These are phyloP conservation scores for Rhodeus uyekii DNA, from an alignment of 2,797 vertebrate species.

Conservation along the genomic window DNA sequence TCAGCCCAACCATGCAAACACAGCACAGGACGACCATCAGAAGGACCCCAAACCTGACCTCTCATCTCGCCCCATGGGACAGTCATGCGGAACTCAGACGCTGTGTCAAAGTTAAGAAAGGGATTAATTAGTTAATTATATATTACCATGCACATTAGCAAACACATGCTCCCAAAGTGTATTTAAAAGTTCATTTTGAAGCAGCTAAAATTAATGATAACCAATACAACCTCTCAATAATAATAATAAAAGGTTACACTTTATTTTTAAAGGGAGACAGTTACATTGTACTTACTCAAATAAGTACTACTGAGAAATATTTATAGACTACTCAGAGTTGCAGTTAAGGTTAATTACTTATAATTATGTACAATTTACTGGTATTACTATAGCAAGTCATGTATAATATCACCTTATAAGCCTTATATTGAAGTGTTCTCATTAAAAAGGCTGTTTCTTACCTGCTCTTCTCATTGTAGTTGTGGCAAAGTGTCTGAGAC, in stretches of 20 bases:
- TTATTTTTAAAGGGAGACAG: too few species aligned
- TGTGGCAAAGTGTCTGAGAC: conserved; percentile 65
- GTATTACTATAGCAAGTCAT: too few species aligned
- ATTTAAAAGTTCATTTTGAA: background rate
- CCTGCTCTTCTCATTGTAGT: conserved; percentile 67
- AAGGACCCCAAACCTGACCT: conserved; percentile 78
- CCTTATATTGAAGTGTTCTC: too few species aligned
- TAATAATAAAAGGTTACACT: too few species aligned
- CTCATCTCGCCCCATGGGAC: conserved; percentile 80
- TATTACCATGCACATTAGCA: background rate
- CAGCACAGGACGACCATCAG: conserved; percentile 73
- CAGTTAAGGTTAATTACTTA: too few species aligned
- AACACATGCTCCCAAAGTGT: background rate
- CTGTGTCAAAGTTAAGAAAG: conserved; percentile 32
- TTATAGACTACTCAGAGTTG: too few species aligned
- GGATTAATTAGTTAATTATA: background rate
- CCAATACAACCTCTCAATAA: background rate
- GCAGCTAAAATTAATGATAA: background rate
- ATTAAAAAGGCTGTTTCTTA: conserved; percentile 41
- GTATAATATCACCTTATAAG: too few species aligned
- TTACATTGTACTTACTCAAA: too few species aligned
- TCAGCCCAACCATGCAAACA: conserved; percentile 85
- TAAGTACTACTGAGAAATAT: too few species aligned
- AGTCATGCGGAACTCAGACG: conserved; percentile 73
- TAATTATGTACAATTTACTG: too few species aligned